Base-by-base conservation (phyloP, 2,888 invertebrate species). In the Sepioteuthis lessoniana region DNA sequence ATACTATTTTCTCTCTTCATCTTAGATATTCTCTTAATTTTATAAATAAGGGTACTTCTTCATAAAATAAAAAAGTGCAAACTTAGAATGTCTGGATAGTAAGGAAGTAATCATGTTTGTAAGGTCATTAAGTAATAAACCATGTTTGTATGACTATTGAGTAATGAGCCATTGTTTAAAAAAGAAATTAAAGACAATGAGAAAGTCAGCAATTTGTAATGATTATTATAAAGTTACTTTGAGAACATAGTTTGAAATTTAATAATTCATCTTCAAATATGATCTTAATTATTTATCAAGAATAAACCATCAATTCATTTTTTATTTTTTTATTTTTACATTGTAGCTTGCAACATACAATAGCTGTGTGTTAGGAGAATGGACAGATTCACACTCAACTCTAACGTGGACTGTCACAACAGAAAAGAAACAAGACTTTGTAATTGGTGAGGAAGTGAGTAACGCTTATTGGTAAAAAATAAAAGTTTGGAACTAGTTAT, bases 401-500 rank as follows among this genome's bases (percentile, higher is more conserved):
- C 95, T 96, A 55, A 95, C 95, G 93, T 97, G 97, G 97, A 97
- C 97, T 10, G 96, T 96, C 94, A 95, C 96, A 25, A 92, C 47
- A 46, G 96, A 96, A 90, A 95, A 95, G 37, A 94, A 96, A 90
- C 96, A 96, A 50, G 97, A 98, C 7, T 96, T 95, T 35, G 97
- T 98, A 0, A 98, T 98, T 47, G 98, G 98, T 21, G 98, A 98
- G 96, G 98, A 98, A 97, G 98, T 98, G 95, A 96, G 94, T 93
- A 60, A 19, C 37, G n/a, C n/a, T 76, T 76, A 28, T 76, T 28
- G 8, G 4, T 4, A 76, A 76, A 31, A 10, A 8, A 60, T 60
- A 19, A 21, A 31, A 31, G 31, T 76, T 76, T 55, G 55, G 55
- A 55, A 55, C 21, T 5, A 3, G 5, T 55, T 55, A 55, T 55